Evolutionary conservation across 35 echinoderm and acorn worm species (phyloP), one percentile per base, ranked within the genome.

Genomic region (Apostichopus japonicus): DNA sequence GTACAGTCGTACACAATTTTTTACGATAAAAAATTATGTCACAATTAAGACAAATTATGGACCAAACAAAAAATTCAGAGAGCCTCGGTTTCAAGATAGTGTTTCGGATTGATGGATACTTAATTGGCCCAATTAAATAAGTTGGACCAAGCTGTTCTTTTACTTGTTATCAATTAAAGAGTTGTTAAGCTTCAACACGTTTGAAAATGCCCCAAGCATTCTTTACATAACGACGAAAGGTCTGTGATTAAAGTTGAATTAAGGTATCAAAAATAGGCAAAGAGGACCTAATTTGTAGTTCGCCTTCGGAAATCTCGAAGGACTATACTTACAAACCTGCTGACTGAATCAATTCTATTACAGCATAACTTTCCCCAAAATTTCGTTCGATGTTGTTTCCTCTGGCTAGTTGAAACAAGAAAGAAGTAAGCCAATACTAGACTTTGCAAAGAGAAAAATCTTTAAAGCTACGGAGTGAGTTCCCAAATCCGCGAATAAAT

Each of bases 31-130:
- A 84, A 84, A 57, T 84, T 84, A 84, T 84, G 56, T 84, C 81
- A 84, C 81, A 84, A 84, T 84, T 84, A 58, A 84, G 81, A 58
- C 81, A 84, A 84, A 84, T 84, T 57, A 84, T 84, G 56, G 54
- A 57, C 81, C 56, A 5, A 57, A 55, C 21, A 16, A 84, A 84
- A 16, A 3, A 17, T 17, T 83, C 44, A 1, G 27, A 55, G n/a
- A 83, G 17, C 33, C 57, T 57, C 22, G 81, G 5, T 84, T 84
- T 84, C 54, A 58, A 14, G 15, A 58, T 23, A 58, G 17, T 23
- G 81, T 84, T 84, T 57, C 81, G 55, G 56, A 24, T 84, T 84
- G 81, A 84, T 84, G 81, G 81, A 22, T 51, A 54, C 16, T 84
- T 57, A 84, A 84, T 84, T 84, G 81, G 81, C 51, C 81, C 81